phyloP scores from a whole-genome alignment of 64 coral and sea anemone genomes.

The Stichodactyla mertensii region DNA sequence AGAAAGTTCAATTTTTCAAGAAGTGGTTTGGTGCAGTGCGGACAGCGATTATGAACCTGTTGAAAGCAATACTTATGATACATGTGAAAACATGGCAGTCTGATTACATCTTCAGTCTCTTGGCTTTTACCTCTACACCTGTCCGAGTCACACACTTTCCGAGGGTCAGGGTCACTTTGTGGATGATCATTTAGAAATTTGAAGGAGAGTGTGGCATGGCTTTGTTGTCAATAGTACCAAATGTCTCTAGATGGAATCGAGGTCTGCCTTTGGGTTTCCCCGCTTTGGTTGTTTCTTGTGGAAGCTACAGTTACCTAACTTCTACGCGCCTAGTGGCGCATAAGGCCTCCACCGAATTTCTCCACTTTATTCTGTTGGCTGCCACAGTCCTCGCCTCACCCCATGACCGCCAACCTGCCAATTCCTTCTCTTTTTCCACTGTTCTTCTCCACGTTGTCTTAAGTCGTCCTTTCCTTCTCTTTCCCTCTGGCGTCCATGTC shows the following conservation, averaged over 20 bases:
- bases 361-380: too few species aligned
- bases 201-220: constrained; percentile 25
- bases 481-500: too few species aligned
- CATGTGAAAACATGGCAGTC: constrained; percentile 40
- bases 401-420: too few species aligned
- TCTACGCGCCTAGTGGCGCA: too few species aligned
- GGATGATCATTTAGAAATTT: constrained; percentile 29
- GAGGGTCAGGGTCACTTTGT: background rate
- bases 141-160: constrained; percentile 25
- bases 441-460: too few species aligned
- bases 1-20: constrained; percentile 1
- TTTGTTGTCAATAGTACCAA: constrained; percentile 37
- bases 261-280: constrained; percentile 13
- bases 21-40: constrained; percentile 37
- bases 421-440: too few species aligned
- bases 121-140: constrained; percentile 9
- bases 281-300: constrained; percentile 15
- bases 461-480: too few species aligned
- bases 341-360: too few species aligned
- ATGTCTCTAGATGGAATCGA: constrained; percentile 45
- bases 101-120: constrained; percentile 1
- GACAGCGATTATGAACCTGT: constrained; percentile 16
- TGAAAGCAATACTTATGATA: constrained; percentile 21
- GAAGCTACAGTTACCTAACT: constrained; percentile 15
- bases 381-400: too few species aligned